Evolutionary conservation across 2,113 vertebrate genomes (phyloP), one percentile per base, ranked within the genome.

Genomic region (Excalfactoria chinensis): DNA sequence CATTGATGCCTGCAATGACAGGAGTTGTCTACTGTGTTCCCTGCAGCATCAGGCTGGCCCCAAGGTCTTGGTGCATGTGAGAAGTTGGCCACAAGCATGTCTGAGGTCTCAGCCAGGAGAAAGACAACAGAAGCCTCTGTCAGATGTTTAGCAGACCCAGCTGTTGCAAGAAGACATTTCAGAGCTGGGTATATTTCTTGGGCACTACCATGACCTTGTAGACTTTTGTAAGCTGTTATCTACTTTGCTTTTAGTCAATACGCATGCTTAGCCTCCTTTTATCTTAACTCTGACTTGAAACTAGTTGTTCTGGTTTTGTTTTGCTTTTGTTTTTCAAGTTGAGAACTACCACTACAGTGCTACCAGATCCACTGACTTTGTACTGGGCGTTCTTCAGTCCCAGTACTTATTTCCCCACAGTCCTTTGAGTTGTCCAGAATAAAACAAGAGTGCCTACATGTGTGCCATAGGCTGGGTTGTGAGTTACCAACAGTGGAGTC

Each of bases 1-100:
- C 0, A 0, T 5, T 49, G 64, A 69, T 0, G 3, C 26, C 43
- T 12, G 17, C 0, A 0, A 34, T 60, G 69, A 64, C 34, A 49
- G 43, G 26, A 49, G 55, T 82, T 88, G 32, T 64, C 71, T 80
- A 32, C 46, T 11, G 37, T 13, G 19, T n/a, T 71, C 74, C n/a
- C 43, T 55, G 32, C 11, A 55, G 20, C 35, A n/a, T 59, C 25
- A 17, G 17, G 13, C 34, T 37, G 46, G 18, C 68, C 46, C 18
- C 34, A 14, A 44, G 34, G 48, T 49, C 34, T 34, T 8, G 1
- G 18, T 19, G 44, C 19, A 10, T 0, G 0, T 35, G 59, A 84
- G 72, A 76, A 67, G 5, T 19, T 8, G 8, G 19, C 64, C 66
- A 51, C 11, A 28, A 73, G 18, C 30, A 30, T 13, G 8, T 32